Conservation (phyloP, 2,888 invertebrate genomes). For the Tetragonula carbonaria region DNA sequence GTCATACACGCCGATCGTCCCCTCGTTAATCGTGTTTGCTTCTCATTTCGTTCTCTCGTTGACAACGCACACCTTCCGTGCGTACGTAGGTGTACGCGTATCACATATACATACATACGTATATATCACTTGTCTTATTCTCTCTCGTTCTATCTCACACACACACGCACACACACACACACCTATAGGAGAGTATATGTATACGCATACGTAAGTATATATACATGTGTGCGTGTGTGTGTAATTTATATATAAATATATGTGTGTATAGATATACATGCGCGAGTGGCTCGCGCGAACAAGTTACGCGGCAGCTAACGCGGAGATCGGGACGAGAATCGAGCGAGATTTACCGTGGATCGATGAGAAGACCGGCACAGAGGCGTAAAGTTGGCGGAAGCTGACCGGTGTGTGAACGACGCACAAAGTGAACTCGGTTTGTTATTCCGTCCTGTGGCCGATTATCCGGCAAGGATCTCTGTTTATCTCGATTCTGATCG, state of each 20-base stretch:
- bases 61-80: conserved; percentile 12
- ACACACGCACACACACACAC: background rate
- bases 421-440: conserved; percentile 28
- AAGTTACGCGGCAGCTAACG: background rate
- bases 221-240: background rate
- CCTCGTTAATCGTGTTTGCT: background rate
- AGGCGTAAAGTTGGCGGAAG: conserved; percentile 48
- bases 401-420: conserved; percentile 26
- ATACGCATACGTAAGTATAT: fast-evolving
- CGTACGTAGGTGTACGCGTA: no score
- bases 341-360: conserved; percentile 44
- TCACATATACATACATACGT: no score
- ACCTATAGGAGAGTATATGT: background rate
- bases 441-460: conserved; percentile 21
- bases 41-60: conserved; percentile 9
- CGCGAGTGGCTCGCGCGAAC: background rate
- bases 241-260: background rate
- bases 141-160: background rate
- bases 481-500: conserved; percentile 38
- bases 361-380: conserved; percentile 43
- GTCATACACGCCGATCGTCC: background rate
- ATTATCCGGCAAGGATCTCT: conserved; percentile 5
- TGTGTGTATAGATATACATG: background rate
- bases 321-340: conserved; percentile 21
- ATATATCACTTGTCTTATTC: background rate